Evolutionary conservation across 35 echinoderm and acorn worm genomes (phyloP).

Genomic region (Apostichopus japonicus): DNA sequence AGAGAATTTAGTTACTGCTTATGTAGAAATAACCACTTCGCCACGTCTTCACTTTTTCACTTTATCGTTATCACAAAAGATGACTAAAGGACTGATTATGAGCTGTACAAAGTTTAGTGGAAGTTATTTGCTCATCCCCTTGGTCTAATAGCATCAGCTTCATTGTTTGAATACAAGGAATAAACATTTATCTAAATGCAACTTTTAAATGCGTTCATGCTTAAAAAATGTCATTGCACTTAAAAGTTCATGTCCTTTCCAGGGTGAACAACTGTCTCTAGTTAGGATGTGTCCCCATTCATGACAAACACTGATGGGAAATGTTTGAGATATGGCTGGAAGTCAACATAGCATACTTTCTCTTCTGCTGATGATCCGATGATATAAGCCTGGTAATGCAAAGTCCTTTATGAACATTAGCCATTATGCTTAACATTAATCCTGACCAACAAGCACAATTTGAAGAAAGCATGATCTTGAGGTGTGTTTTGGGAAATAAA

Average conservation of each 20-base stretch:
- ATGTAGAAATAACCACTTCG: too few relatives aligned
- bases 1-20: too few relatives aligned
- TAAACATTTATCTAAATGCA: neutral
- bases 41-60: too few relatives aligned
- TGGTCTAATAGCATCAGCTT: too few relatives aligned
- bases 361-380: neutral
- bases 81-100: neutral
- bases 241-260: neutral
- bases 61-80: too few relatives aligned
- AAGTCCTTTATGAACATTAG: neutral
- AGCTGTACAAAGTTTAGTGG: neutral
- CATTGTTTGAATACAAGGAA: too few relatives aligned
- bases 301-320: neutral
- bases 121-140: too few relatives aligned
- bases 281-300: neutral
- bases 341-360: neutral
- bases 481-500: slow-evolving; percentile 4
- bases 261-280: too few relatives aligned
- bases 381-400: neutral
- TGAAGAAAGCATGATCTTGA: neutral
- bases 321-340: neutral
- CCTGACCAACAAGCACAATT: neutral
- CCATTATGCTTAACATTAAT: neutral
- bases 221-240: neutral
- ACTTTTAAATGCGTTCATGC: neutral